Base-by-base conservation (phyloP, 2,797 vertebrate genomes). In the Cichlasoma orientale region DNA sequence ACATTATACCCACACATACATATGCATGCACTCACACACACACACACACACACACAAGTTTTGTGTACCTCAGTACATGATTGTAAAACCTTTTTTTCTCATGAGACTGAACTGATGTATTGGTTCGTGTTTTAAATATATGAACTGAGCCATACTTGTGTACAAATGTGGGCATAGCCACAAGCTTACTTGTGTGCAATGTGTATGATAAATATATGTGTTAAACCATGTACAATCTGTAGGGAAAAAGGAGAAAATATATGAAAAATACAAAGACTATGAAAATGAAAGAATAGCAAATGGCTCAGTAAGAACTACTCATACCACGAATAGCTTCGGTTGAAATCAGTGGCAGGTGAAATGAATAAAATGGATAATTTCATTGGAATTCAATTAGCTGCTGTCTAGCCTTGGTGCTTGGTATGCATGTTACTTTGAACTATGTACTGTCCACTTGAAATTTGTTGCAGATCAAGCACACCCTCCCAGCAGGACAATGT, bases 51-150 rank as follows among this genome's bases (percentile, higher is more conserved):
- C 53, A 33, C 31, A 57, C 53, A 36, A 10, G 55, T 29, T 29
- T 44, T 50, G 25, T 7, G 3, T 31, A 66, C 38, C 54, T 55
- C 58, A 14, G 68, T 56, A 29, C 13, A 59, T 61, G 73, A 76
- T 2, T 57, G 56, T 53, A 79, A 79, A 77, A 68, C 56, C n/a
- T 54, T 29, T 80, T 50, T 75, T 72, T 27, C 27, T 83, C 84
- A 47, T 25, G 87, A 80, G 86, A 79, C 14, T 57, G 11, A 58
- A 19, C 75, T 83, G 78, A 88, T 82, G 89, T 81, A 87, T 89
- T 66, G 52, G 33, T 59, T 71, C 79, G 85, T 63, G 85, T 91
- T 86, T 84, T 14, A 80, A 87, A 91, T 91, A 80, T 81, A 92
- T 91, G 91, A 91, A 74, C 71, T 56, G 44, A 74, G 77, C 25